Base-by-base conservation (phyloP, 2,888 invertebrate species). In the Anoncus sp. region DNA sequence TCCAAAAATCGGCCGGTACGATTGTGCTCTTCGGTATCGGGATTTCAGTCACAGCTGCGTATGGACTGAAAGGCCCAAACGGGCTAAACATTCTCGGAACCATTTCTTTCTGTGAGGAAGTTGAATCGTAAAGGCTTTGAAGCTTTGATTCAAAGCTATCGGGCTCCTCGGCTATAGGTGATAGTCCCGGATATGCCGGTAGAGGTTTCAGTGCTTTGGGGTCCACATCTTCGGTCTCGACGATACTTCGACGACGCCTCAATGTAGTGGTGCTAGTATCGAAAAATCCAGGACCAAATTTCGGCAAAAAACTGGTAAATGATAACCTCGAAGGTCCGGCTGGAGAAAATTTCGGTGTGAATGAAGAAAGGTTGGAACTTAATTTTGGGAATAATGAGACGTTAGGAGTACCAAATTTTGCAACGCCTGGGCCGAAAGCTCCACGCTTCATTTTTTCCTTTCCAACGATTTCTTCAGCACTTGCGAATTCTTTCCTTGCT, bases 1-100 rank as follows among this genome's bases (percentile, higher is more conserved):
- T 7, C 90, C 90, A 90, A 45, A 88, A 90, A 51, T 82, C 82
- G 0, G 89, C 83, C 5, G 90, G 88, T n/a, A 90, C 90, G 16
- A 90, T 87, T 1, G 90, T 90, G 35, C 87, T 87, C 69, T 88
- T 90, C 1, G 87, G 82, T 20, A 81, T 65, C 7, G 88, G 81
- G 7, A 63, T 27, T 6, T 86, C 88, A 0, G 85, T 85, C 1
- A 80, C 74, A 5, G 72, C 38, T 9, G 70, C 35, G 35, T 43
- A 63, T 0, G 86, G 83, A 4, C 79, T 67, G 43, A 80, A 81
- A 6, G 83, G 75, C 14, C 62, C 81, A 43, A 83, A 80, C 31
- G 83, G 81, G 16, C 84, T 83, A 45, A 86, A 87, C 83, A 86
- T 84, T 24, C 86, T 87, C 7, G 89, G 85, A 12, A 88, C 45